Conservation (phyloP, 2,113 vertebrate genomes). For the Epinephelus fuscoguttatus region DNA sequence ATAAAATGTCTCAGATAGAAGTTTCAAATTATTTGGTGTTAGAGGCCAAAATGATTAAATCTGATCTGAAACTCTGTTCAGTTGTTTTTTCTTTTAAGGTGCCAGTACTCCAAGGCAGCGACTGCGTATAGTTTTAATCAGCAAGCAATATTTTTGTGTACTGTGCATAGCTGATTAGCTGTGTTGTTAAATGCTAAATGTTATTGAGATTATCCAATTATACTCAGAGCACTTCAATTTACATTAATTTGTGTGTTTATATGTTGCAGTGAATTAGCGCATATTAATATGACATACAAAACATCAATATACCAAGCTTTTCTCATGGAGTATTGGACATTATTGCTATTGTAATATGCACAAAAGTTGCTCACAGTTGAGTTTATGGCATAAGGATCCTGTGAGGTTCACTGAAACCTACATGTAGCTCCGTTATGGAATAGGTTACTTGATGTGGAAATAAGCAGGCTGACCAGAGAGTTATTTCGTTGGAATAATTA, state of each 20-base stretch:
- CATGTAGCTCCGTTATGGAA: neutral
- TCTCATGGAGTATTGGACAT: neutral
- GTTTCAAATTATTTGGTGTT: neutral
- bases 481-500: neutral
- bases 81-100: neutral
- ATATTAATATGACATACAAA: conserved; percentile 4
- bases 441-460: neutral
- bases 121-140: neutral
- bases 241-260: neutral
- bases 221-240: neutral
- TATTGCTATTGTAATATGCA: neutral
- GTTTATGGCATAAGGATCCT: neutral
- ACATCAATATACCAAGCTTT: neutral
- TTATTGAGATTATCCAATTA: conserved; percentile 19
- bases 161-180: conserved; percentile 21
- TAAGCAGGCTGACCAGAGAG: neutral
- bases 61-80: neutral
- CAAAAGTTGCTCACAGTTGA: neutral
- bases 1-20: neutral
- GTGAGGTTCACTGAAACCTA: neutral
- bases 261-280: conserved; percentile 6
- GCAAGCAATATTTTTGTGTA: neutral
- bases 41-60: neutral
- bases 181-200: neutral
- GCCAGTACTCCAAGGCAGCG: neutral